Base-by-base conservation (phyloP, 2,797 vertebrate genomes). In the Semaprochilodus insignis region DNA sequence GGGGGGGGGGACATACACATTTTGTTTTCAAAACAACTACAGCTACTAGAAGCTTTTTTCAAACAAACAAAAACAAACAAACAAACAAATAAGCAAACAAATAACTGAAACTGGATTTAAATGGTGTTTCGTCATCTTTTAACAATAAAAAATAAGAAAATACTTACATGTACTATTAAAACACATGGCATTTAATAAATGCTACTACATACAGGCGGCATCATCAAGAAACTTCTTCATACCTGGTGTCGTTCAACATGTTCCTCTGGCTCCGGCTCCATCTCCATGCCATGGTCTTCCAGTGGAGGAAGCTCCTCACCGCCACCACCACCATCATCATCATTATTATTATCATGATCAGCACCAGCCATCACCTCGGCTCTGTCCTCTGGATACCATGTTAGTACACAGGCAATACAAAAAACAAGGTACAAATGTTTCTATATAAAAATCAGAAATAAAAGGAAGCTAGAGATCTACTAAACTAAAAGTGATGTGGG, bases 191-290 rank as follows among this genome's bases (percentile, higher is more conserved):
- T 31, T 31, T 31, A 31, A 31, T 31, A 31, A 31, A 31, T 31
- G 3, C 31, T 31, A 31, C 31, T 31, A 31, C 31, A 31, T 31
- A 31, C 31, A 31, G 31, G 31, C 1, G 31, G 31, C 31, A 31
- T 31, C 31, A 31, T 31, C 31, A 31, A 31, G 31, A 31, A 31
- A 62, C 4, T 17, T 48, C 31, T 5, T n/a, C 2, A 4, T 76
- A 86, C 96, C 96, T 93, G 93, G 62, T 95, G 94, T 0, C 86
- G 89, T 51, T 92, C 87, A 0, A 95, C 1, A 4, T 89, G 92
- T 3, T 96, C 91, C 0, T 69, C 78, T 0, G 78, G 59, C 0
- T 72, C 77, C 0, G 77, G 67, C 0, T 93, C 94, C 66, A 82
- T 67, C 0, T 92, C 89, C 14, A 87, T 87, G 54, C 85, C 91